Evolutionary conservation across 2,888 invertebrate genomes (phyloP).

Genomic region (Cryptocephalus primarius): DNA sequence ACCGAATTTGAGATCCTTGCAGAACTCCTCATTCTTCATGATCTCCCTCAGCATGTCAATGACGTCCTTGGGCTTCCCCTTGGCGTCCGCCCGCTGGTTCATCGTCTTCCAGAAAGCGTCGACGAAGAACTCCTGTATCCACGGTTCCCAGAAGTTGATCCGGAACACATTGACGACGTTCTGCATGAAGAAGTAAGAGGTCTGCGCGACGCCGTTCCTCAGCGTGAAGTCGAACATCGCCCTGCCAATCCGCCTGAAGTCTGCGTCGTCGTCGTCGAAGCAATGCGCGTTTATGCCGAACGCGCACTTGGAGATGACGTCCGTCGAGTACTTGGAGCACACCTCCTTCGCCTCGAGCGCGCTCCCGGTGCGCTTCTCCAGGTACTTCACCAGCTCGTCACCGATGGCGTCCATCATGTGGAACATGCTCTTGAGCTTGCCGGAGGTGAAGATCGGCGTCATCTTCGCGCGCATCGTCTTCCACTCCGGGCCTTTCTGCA

Average conservation of each 20-base stretch:
- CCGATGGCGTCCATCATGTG: conserved; percentile 29
- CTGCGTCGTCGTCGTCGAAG: conserved; percentile 29
- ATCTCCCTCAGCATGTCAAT: conserved; percentile 37
- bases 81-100: conserved; percentile 13
- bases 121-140: conserved; percentile 21
- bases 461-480: conserved; percentile 40
- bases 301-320: conserved; percentile 37
- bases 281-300: conserved; percentile 36
- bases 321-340: conserved; percentile 34
- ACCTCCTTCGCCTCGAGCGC: conserved; percentile 26
- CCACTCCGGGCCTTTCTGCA: conserved; percentile 42
- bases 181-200: conserved; percentile 22
- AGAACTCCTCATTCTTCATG: conserved; percentile 4
- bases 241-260: conserved; percentile 30
- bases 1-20: conserved; percentile 2
- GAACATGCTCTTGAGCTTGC: conserved; percentile 44
- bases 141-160: conserved; percentile 20
- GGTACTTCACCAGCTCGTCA: not conserved
- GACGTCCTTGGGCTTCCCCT: conserved; percentile 40
- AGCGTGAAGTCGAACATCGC: conserved; percentile 26
- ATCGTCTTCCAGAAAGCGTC: conserved; percentile 24
- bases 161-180: conserved; percentile 18
- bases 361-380: not conserved
- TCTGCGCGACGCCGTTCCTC: conserved; percentile 17
- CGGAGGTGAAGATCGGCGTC: conserved; percentile 44